Conservation (phyloP, 1,140 invertebrate species). For the Drosophila kepulauana region DNA sequence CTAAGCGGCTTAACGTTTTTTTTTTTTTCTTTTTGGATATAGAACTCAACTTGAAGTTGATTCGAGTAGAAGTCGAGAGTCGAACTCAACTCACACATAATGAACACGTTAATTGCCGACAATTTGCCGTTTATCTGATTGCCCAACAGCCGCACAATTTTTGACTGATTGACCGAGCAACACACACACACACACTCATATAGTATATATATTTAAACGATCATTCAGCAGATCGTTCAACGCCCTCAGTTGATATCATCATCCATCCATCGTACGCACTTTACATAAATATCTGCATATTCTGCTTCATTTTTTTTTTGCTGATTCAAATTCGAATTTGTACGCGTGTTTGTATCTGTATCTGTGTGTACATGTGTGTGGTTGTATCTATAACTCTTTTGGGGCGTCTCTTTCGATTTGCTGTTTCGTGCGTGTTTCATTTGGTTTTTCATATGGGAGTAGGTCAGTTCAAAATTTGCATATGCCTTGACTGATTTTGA, state of each 20-base stretch:
- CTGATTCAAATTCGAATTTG: slow-evolving; percentile 39
- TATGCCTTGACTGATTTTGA: slow-evolving; percentile 75
- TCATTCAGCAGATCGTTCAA: slow-evolving; percentile 43
- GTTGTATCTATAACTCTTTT: slow-evolving; percentile 39
- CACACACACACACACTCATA: neutral
- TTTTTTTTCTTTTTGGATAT: slow-evolving; percentile 8
- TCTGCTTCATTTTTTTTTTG: slow-evolving; percentile 17
- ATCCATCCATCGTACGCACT: slow-evolving; percentile 42
- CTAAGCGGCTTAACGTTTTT: slow-evolving; percentile 42
- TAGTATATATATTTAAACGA: slow-evolving; percentile 13
- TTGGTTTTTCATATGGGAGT: slow-evolving; percentile 79
- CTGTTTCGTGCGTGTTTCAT: slow-evolving; percentile 57
- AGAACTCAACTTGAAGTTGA: neutral
- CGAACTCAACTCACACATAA: slow-evolving; percentile 26
- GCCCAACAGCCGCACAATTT: slow-evolving; percentile 19
- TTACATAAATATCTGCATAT: slow-evolving; percentile 73
- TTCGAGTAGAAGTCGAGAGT: neutral
- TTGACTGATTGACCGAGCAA: slow-evolving; percentile 21
- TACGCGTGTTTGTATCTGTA: slow-evolving; percentile 24
- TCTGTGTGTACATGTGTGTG: slow-evolving; percentile 7
- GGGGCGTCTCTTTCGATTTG: slow-evolving; percentile 41
- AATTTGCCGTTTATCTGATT: slow-evolving; percentile 63
- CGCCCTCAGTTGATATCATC: slow-evolving; percentile 49
- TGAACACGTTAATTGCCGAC: slow-evolving; percentile 73
- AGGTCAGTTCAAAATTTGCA: slow-evolving; percentile 84